Conservation (phyloP, 1,140 invertebrate genomes). For the Tetramorium simillimum region DNA sequence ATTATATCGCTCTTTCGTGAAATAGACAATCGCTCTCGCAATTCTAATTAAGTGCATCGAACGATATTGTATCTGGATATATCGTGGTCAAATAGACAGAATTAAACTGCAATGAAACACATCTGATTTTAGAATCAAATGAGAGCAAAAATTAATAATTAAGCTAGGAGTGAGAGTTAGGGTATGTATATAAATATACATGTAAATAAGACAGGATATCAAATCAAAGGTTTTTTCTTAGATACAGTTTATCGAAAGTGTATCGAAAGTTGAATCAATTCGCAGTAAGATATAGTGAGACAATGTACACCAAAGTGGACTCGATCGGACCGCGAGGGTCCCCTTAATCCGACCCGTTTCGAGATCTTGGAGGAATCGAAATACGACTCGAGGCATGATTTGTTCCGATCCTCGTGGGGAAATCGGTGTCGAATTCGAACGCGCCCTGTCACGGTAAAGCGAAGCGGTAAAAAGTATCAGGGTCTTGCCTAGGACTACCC, state of each 20-base stretch:
- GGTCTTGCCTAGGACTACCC: constrained; percentile 31
- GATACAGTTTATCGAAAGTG: neutral
- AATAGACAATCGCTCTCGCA: neutral
- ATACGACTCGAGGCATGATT: neutral
- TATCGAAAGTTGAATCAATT: neutral
- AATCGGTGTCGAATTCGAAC: constrained; percentile 63
- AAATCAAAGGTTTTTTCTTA: neutral
- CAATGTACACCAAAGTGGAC: neutral
- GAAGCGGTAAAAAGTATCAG: constrained; percentile 68
- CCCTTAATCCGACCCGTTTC: constrained; percentile 12
- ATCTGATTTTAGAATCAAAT: neutral
- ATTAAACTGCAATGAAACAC: neutral
- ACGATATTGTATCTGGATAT: neutral
- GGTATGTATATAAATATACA: no score
- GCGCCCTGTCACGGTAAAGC: constrained; percentile 55
- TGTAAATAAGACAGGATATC: neutral
- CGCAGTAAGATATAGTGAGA: neutral
- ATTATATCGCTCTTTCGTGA: neutral
- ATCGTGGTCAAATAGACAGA: neutral
- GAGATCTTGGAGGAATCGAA: constrained; percentile 33
- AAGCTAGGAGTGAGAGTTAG: neutral
- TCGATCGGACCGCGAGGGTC: neutral
- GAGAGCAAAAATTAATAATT: neutral
- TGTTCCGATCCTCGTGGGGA: constrained; percentile 56
- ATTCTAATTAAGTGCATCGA: neutral